Evolutionary conservation across 2,888 invertebrate species (phyloP).

Genomic region (Ophioninae sp.): DNA sequence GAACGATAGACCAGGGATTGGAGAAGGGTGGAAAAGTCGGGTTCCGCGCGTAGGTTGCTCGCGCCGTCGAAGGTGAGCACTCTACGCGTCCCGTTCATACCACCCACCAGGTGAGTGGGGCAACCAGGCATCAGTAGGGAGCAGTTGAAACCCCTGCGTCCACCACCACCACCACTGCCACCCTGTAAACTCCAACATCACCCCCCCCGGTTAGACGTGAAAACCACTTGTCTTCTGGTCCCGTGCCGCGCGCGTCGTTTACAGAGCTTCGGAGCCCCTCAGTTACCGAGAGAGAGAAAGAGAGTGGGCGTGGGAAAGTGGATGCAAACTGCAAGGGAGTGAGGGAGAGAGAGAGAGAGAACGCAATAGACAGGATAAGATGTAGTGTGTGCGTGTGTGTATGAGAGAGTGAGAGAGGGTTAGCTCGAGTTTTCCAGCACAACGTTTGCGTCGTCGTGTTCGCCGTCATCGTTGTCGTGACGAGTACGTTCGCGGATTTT

Average conservation of each 20-base stretch:
- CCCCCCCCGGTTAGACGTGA: constrained; percentile 74
- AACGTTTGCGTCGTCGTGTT: constrained; percentile 56
- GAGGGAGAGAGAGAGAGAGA: constrained; percentile 28
- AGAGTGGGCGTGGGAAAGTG: constrained; percentile 30
- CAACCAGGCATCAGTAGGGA: constrained; percentile 41
- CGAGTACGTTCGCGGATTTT: constrained; percentile 62
- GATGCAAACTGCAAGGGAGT: no score
- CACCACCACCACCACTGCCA: constrained; percentile 48
- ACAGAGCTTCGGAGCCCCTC: constrained; percentile 50
- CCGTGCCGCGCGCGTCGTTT: constrained; percentile 54
- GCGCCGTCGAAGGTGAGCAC: constrained; percentile 59
- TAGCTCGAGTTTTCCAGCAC: constrained; percentile 55
- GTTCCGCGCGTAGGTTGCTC: constrained; percentile 17
- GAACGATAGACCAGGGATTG: constrained; percentile 1
- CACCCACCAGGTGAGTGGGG: constrained; percentile 64
- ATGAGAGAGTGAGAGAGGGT: constrained; percentile 30
- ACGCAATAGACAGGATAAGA: constrained; percentile 12
- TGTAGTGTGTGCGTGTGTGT: no score
- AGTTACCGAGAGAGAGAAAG: constrained; percentile 55
- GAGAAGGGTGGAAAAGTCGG: constrained; percentile 36
- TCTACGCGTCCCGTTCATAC: constrained; percentile 57
- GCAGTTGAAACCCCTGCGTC: constrained; percentile 28
- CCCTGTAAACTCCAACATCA: constrained; percentile 42
- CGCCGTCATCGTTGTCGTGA: constrained; percentile 36
- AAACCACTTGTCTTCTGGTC: constrained; percentile 72